Conservation (phyloP, 2,888 invertebrate species). For the Pristionchus maxplancki region DNA sequence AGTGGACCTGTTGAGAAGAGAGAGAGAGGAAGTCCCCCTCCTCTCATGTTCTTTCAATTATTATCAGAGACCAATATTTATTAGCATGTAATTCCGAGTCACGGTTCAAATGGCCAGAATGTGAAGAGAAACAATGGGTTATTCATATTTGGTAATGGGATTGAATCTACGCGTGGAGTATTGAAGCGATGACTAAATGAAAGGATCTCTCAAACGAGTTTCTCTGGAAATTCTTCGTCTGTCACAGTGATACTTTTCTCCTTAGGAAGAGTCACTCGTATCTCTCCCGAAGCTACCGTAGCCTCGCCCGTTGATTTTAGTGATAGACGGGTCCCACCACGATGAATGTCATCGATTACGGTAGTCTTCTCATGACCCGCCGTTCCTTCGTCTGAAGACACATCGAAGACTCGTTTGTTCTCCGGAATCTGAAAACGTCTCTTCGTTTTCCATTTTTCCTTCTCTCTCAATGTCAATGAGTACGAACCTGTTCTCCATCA, state of each 20-base stretch:
- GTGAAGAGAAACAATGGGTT: background rate
- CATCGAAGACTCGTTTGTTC: constrained; percentile 20
- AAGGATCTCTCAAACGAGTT: constrained; percentile 35
- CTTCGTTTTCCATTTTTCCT: background rate
- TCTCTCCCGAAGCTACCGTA: constrained; percentile 16
- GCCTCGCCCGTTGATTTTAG: constrained; percentile 14
- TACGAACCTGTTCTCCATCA: constrained; percentile 45
- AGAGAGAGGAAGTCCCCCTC: background rate
- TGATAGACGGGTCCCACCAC: background rate
- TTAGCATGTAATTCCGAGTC: background rate
- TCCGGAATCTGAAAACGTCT: background rate
- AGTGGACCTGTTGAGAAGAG: background rate
- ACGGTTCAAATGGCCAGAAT: constrained; percentile 26
- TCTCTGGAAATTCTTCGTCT: constrained; percentile 47
- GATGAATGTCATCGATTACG: background rate
- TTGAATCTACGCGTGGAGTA: background rate
- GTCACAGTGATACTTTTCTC: constrained; percentile 8
- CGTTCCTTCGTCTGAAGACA: constrained; percentile 2
- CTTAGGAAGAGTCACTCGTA: background rate
- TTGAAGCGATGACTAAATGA: background rate
- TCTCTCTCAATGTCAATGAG: no score
- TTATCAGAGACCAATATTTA: background rate
- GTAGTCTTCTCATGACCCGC: constrained; percentile 15
- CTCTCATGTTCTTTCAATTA: background rate
- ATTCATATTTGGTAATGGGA: background rate